Evolutionary conservation across 2,113 vertebrate species (phyloP).

Genomic region (Falco punctatus): DNA sequence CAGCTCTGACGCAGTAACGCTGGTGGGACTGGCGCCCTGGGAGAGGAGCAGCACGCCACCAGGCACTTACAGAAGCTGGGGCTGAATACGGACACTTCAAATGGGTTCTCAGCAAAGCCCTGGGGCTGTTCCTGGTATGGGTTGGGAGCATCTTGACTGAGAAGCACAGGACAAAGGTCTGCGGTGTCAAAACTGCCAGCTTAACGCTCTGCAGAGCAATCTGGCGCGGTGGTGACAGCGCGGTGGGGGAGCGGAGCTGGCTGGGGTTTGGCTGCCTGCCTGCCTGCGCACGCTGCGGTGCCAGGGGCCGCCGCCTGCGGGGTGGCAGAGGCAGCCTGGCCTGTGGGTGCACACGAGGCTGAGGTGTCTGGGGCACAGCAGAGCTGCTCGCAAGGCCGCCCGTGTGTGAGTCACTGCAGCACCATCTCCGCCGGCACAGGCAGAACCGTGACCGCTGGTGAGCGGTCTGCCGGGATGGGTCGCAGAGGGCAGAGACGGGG

Average conservation of each 20-base stretch:
- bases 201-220: too few species aligned
- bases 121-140: neutral
- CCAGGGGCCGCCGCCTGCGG: fast-evolving
- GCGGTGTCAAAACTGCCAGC: neutral
- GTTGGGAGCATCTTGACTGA: neutral
- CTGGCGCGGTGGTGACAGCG: neutral
- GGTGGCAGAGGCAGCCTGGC: neutral
- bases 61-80: fast-evolving
- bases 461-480: neutral
- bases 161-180: neutral
- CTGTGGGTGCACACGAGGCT: fast-evolving
- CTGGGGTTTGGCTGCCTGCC: neutral
- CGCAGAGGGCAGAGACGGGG: neutral
- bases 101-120: neutral
- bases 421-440: neutral
- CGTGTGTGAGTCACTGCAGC: neutral
- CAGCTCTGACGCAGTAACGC: fast-evolving
- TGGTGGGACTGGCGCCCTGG: neutral
- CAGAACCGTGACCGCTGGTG: neutral
- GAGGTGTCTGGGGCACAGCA: neutral
- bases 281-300: fast-evolving
- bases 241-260: neutral
- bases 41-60: neutral
- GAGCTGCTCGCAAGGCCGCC: neutral
- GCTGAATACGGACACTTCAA: neutral